Base-by-base conservation (phyloP, 2,888 invertebrate species). In the Drosophila anomalata region DNA sequence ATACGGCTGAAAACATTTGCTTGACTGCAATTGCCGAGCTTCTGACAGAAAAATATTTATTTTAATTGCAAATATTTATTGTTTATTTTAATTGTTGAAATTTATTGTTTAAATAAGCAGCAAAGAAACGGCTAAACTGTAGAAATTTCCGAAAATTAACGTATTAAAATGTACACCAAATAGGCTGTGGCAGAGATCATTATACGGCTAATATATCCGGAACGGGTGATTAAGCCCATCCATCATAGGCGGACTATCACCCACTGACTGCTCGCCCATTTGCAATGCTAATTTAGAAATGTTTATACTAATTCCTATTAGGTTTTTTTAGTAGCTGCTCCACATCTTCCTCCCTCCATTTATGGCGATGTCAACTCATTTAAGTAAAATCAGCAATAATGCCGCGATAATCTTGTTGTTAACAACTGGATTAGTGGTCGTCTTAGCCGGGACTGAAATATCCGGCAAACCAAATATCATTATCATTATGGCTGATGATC, bases 401-500 rank as follows among this genome's bases (percentile, higher is more conserved):
- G 54, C 14, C 26, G 41, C 39, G 24, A 44, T 54, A 33, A 47
- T 33, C n/a, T 42, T 50, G 47, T 22, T 52, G n/a, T n/a, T 72
- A 20, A 11, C 22, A 29, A 1, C 50, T 3, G 52, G 54, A 29
- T 55, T 72, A 44, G 42, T 31, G 11, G 17, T 24, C 3, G 22
- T 42, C 17, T 4, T 47, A 14, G 9, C 41, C 8, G 47, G 46
- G 17, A 55, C 42, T 1, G 17, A 47, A 31, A 26, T 36, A 44
- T 48, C 53, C 42, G 46, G 5, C n/a, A 76, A 62, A 33, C 95
- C 95, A 2, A 93, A 97, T 90, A 94, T 97, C 58, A 93, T 97
- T 54, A 94, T 96, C 76, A 95, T 97, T 63, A 93, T 97, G 89
- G 96, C 95, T 0, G 96, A 97, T 92, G 96, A 97, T 91, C 93